Base-by-base conservation (phyloP, 1,140 invertebrate species). In the Drosophila subobscura region DNA sequence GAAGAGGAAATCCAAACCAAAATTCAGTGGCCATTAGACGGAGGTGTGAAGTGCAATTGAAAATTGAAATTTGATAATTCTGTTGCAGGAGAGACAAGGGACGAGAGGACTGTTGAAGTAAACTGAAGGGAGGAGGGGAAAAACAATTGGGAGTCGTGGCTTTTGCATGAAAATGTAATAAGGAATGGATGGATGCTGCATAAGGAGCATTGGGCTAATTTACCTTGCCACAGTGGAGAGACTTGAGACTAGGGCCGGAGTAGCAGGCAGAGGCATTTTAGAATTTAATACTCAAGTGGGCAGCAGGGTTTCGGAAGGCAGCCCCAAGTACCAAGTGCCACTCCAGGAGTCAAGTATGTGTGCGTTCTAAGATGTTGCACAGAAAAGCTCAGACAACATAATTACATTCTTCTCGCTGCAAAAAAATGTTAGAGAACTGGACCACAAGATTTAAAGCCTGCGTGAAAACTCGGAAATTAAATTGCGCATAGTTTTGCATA, bases 311-410 rank as follows among this genome's bases (percentile, higher is more conserved):
- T 42, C 25, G 4, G 41, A 45, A 56, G 46, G 27, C 25, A 8
- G 27, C 44, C 29, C 23, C 14, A 25, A 22, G 60, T 23, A 45
- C 46, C 25, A 79, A 74, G 63, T 74, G 79, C 70, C 70, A 81
- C 79, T 83, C 41, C 59, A 83, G 70, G 72, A 83, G 79, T 83
- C 79, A 83, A 83, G 79, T 84, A 75, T 63, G 79, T 83, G 78
- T 81, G 42, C 3, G 37, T 41, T 59, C 64, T 14, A 68, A 41
- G 63, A 67, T 25, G 25, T 63, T 63, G 33, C 58, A 23, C 33
- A 20, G 25, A 61, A 20, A 60, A 42, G 41, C 22, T 14, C 41
- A 44, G 49, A 22, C 27, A 33, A 49, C 49, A 68, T 68, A 68
- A 68, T 68, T 68, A 68, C 67, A 68, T 68, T 55, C 66, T 23